Conservation (phyloP, 2,888 invertebrate species). For the Dolichomitus sp. region DNA sequence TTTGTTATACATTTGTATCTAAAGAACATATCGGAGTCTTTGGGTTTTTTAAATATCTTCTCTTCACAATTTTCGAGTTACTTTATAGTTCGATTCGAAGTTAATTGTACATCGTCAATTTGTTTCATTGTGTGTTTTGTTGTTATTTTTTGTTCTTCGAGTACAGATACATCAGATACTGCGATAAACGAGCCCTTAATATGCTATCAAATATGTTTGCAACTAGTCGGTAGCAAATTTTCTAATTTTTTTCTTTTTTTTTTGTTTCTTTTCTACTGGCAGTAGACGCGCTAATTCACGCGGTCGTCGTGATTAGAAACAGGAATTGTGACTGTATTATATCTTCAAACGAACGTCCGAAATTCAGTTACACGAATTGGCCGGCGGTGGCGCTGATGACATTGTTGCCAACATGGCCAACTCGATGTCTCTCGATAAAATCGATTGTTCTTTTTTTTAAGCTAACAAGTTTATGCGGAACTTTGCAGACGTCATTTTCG, state of each 20-base stretch:
- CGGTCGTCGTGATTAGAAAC: constrained; percentile 35
- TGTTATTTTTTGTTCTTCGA: constrained; percentile 27
- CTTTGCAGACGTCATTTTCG: background rate
- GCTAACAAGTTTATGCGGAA: background rate
- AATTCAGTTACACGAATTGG: background rate
- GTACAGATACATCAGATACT: constrained; percentile 41
- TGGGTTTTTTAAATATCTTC: constrained; percentile 18
- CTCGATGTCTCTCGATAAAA: constrained; percentile 33
- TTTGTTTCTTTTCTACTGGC: constrained; percentile 63
- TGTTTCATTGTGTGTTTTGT: constrained; percentile 23
- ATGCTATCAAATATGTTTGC: constrained; percentile 39
- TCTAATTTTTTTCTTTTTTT: constrained; percentile 21
- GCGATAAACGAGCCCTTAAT: constrained; percentile 40
- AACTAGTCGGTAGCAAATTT: constrained; percentile 50
- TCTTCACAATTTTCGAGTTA: constrained; percentile 51
- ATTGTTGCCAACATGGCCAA: background rate
- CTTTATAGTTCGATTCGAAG: constrained; percentile 66
- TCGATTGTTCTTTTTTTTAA: constrained; percentile 14
- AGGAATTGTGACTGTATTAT: constrained; percentile 1
- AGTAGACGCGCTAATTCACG: constrained; percentile 51
- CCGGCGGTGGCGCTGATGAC: constrained; percentile 1
- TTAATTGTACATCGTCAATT: constrained; percentile 70
- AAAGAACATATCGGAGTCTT: constrained; percentile 54
- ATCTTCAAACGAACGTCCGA: constrained; percentile 16
- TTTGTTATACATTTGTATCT: constrained; percentile 16